These are phyloP conservation scores for Drosophila meridiana DNA, from an alignment of 2,888 invertebrate species.

Conservation along the genomic window DNA sequence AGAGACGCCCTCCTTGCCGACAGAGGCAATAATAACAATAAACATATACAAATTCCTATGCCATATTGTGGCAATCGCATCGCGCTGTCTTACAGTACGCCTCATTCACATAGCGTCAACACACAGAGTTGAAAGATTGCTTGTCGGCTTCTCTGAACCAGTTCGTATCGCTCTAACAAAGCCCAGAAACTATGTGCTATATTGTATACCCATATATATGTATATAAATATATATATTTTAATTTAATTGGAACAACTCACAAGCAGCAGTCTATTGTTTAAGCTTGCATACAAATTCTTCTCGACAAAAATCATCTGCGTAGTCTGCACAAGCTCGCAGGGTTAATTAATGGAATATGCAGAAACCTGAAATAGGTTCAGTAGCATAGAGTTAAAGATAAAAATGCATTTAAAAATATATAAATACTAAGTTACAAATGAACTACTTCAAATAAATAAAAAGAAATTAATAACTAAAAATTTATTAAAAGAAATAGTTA, in stretches of 20 bases:
- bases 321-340: background rate
- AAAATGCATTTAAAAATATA: background rate
- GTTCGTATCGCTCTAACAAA: background rate
- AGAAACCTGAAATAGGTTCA: background rate
- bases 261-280: conserved; percentile 1
- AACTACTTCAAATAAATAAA: background rate
- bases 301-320: conserved; percentile 1
- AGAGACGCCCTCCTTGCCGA: conserved; percentile 10
- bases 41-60: conserved; percentile 62
- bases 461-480: too few relatives aligned
- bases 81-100: conserved; percentile 39
- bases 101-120: conserved; percentile 22
- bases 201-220: background rate
- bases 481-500: background rate
- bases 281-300: background rate
- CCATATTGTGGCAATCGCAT: conserved; percentile 62
- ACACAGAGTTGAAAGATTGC: conserved; percentile 5
- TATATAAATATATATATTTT: background rate
- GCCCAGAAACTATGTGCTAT: background rate
- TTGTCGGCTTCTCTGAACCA: conserved; percentile 13
- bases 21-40: conserved; percentile 60
- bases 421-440: background rate
- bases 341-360: conserved; percentile 1
- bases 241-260: background rate
- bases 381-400: background rate